Evolutionary conservation across 2,113 vertebrate genomes (phyloP), one percentile per base, ranked within the genome.

Genomic region (Bambusicola thoracicus): DNA sequence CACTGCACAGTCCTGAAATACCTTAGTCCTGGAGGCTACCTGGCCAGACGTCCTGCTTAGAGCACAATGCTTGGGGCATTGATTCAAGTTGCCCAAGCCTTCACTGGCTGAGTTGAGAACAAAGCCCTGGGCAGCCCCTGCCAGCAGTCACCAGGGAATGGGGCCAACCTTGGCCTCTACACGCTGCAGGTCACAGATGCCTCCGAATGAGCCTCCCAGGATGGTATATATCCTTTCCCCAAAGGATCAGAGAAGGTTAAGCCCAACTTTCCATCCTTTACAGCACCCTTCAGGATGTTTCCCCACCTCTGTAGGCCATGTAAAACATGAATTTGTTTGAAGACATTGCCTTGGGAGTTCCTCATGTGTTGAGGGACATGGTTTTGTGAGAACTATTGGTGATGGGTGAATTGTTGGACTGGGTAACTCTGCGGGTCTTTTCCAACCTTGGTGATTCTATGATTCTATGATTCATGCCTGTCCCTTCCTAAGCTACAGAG

Each of bases 91-190:
- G 30, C 53, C 70, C 49, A 58, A 38, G 8, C 18, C 20, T 40
- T 63, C 15, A 8, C 8, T 4, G 7, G 17, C 10, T 8, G 15
- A 30, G 8, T 25, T 67, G n/a, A 72, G 36, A 67, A 24, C 25
- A 43, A 8, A 63, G 61, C 38, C 38, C 25, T 11, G 3, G 36
- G 25, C 38, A 40, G 36, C 61, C 61, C 5, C 48, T 41, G 1
- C 15, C 63, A 66, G 62, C 62, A 69, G 56, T 41, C 48, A 32
- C n/a, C 41, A 38, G n/a, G 32, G 40, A 9, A 40, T 7, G 11
- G 5, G 2, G 8, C 0, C 1, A n/a, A 11, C 27, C n/a, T 21
- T 0, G 0, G 14, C 10, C 18, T 38, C 44, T 46, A 9, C 43
- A 8, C 44, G 16, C 22, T 25, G 3, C 0, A 72, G 43, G 11